A percentile compares a stretch with the other conserved stretches of the same genome.
These are phyloP conservation scores for Eleutherodactylus coqui DNA, from an alignment of 2,797 vertebrate genomes.

Conservation along the genomic window DNA sequence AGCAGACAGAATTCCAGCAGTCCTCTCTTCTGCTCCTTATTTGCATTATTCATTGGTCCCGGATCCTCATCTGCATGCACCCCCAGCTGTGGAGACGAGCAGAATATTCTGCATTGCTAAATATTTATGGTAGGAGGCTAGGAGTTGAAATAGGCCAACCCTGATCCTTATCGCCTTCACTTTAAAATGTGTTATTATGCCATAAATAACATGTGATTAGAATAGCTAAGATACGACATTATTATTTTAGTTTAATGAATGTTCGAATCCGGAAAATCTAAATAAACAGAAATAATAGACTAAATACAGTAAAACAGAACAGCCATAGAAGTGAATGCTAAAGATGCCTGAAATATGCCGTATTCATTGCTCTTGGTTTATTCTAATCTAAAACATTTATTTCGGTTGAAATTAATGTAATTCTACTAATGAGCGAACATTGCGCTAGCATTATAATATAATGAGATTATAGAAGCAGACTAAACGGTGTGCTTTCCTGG, in stretches of 20 bases:
- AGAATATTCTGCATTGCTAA: slow-evolving; percentile 66
- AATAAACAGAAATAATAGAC: neutral
- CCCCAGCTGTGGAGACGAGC: slow-evolving; percentile 69
- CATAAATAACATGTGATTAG: neutral
- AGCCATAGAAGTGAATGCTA: neutral
- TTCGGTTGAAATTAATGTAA: slow-evolving; percentile 2
- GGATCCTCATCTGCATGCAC: slow-evolving; percentile 79
- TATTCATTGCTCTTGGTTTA: neutral
- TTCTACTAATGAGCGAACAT: neutral
- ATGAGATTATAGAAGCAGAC: neutral
- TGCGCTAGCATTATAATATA: slow-evolving; percentile 1
- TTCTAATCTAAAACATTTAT: neutral
- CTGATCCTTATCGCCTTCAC: slow-evolving; percentile 12
- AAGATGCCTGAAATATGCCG: neutral
- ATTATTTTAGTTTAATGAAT: neutral
- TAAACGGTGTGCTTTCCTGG: neutral
- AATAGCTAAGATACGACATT: neutral
- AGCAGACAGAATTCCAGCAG: slow-evolving; percentile 77
- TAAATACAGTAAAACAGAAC: neutral
- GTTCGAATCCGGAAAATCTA: neutral
- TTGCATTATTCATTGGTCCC: slow-evolving; percentile 85
- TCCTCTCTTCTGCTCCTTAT: slow-evolving; percentile 71
- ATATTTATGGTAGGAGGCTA: slow-evolving; percentile 68
- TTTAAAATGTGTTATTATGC: neutral
- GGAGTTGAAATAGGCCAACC: slow-evolving; percentile 53